These are phyloP conservation scores for Aromia moschata DNA, from an alignment of 2,888 invertebrate genomes.

Conservation along the genomic window DNA sequence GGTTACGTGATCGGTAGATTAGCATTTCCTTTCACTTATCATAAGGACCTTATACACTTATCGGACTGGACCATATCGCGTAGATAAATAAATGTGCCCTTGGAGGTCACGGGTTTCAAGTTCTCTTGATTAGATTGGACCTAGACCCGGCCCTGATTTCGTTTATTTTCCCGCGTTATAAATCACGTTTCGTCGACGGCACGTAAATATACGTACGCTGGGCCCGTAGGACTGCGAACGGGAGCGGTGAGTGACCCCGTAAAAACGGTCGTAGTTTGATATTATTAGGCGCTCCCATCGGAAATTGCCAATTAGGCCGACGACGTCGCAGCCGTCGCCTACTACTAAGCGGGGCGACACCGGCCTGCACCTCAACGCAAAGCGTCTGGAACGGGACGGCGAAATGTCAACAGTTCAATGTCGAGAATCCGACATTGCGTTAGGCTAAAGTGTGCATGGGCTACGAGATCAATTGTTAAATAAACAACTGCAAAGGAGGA, in stretches of 20 bases:
- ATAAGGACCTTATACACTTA: too few species aligned
- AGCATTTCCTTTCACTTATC: too few species aligned
- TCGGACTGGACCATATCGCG: not conserved
- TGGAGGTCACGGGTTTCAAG: too few species aligned
- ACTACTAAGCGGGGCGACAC: not conserved
- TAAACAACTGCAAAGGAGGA: too few species aligned
- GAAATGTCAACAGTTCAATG: conserved; percentile 4
- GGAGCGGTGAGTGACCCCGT: conserved; percentile 29
- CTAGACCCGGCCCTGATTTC: not conserved
- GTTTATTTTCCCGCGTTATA: conserved; percentile 18
- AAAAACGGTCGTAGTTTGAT: conserved; percentile 21
- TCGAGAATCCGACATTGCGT: too few species aligned
- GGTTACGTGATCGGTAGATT: too few species aligned
- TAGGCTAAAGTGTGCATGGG: too few species aligned
- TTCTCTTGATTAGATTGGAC: too few species aligned
- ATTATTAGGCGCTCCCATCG: conserved; percentile 55
- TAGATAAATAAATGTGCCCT: too few species aligned
- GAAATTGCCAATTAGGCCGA: conserved; percentile 56
- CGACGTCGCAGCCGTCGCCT: conserved; percentile 27
- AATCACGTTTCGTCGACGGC: conserved; percentile 13
- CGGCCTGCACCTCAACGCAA: conserved; percentile 6
- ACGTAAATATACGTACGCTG: conserved; percentile 2
- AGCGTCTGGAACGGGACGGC: conserved; percentile 6
- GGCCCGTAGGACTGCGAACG: not conserved
- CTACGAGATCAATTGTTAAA: too few species aligned